phyloP scores from a whole-genome alignment of 2,888 invertebrate species.

The Scaptomyza polygonia region DNA sequence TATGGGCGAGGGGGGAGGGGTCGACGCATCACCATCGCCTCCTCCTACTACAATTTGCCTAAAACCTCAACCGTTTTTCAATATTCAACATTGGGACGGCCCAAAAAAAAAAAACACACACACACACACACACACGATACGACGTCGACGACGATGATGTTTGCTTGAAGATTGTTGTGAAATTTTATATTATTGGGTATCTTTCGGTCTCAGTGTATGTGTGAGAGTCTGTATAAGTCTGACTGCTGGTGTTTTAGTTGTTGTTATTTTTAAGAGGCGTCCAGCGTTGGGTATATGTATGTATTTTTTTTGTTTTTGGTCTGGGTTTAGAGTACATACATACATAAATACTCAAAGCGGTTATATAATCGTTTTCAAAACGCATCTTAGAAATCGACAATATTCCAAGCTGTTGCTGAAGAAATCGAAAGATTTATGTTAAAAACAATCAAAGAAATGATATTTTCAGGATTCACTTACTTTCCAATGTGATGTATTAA shows the following conservation, averaged over 20 bases:
- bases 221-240: constrained; percentile 31
- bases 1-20: neutral
- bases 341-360: constrained; percentile 7
- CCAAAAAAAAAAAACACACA: constrained; percentile 46
- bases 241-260: constrained; percentile 59
- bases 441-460: too few relatives aligned
- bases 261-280: constrained; percentile 71
- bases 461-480: too few relatives aligned
- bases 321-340: constrained; percentile 46
- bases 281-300: constrained; percentile 70
- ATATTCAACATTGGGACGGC: constrained; percentile 69
- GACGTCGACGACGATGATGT: constrained; percentile 44
- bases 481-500: too few relatives aligned
- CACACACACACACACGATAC: constrained; percentile 24
- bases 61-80: constrained; percentile 78
- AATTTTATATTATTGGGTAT: constrained; percentile 78
- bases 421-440: neutral
- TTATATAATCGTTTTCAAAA: constrained; percentile 10
- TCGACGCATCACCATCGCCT: constrained; percentile 63
- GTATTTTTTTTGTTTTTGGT: constrained; percentile 58
- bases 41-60: constrained; percentile 80
- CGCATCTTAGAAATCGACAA: neutral
- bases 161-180: constrained; percentile 78
- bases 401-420: too few relatives aligned
- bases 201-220: constrained; percentile 40